A percentile compares a stretch with the other conserved stretches of the same genome.
These are phyloP conservation scores for Anolis carolinensis DNA, from an alignment of 2,113 vertebrate species.

Conservation along the genomic window DNA sequence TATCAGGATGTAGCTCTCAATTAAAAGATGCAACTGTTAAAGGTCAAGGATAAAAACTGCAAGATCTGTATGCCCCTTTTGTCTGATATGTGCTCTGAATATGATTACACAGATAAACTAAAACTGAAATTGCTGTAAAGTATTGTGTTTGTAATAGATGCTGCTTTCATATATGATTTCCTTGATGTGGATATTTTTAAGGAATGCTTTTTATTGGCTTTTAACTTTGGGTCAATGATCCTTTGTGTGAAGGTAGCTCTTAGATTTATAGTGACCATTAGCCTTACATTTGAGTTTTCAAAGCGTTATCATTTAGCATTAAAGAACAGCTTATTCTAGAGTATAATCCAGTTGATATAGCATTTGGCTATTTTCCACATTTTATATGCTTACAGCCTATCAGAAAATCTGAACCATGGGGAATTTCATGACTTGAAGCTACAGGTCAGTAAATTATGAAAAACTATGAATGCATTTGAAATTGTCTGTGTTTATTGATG, in stretches of 20 bases:
- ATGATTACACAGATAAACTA: constrained; percentile 2
- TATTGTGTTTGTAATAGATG: neutral
- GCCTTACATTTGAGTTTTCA: neutral
- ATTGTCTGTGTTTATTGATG: neutral
- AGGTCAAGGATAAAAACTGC: constrained; percentile 14
- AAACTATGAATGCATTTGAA: neutral
- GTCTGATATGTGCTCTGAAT: neutral
- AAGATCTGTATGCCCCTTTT: neutral
- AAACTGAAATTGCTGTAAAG: constrained; percentile 8
- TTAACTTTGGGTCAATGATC: neutral
- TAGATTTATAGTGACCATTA: neutral
- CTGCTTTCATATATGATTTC: neutral
- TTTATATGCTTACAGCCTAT: neutral
- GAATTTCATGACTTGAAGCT: neutral
- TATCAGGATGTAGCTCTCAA: neutral
- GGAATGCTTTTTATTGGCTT: constrained; percentile 12
- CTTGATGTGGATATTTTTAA: neutral
- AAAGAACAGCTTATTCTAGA: neutral
- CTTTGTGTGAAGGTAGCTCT: neutral
- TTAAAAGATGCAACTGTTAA: constrained; percentile 1
- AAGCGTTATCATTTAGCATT: neutral
- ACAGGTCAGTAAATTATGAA: neutral
- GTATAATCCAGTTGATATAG: neutral
- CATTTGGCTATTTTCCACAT: neutral
- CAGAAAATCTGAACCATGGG: neutral